A percentile compares a stretch with the other conserved stretches of the same genome.
These are phyloP conservation scores for Chelidonichthys spinosus DNA, from an alignment of 2,797 vertebrate species.

Conservation along the genomic window DNA sequence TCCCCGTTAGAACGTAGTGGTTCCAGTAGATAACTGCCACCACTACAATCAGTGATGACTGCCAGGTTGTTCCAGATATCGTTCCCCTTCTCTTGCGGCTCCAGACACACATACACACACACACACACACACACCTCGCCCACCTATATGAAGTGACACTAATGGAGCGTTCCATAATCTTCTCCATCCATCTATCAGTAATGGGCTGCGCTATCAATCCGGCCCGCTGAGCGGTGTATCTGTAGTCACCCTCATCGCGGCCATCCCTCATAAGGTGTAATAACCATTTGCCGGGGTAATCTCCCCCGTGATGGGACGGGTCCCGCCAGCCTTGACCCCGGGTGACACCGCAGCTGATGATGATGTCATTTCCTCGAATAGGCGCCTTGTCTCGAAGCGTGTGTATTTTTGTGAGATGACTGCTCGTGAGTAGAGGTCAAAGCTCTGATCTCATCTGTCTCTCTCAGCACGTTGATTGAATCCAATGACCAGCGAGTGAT, in stretches of 20 bases:
- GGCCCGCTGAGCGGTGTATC: constrained; percentile 34
- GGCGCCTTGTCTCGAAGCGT: constrained; percentile 59
- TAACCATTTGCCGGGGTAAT: constrained; percentile 72
- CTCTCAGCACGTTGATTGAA: constrained; percentile 74
- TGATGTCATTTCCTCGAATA: constrained; percentile 81
- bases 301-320: constrained; percentile 63
- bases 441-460: constrained; percentile 78
- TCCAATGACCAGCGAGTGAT: constrained; percentile 64
- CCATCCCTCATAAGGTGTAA: constrained; percentile 75
- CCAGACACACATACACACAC: constrained; percentile 14
- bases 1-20: constrained; percentile 6
- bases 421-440: constrained; percentile 78
- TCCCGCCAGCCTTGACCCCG: constrained; percentile 74
- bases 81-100: constrained; percentile 25
- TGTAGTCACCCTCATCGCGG: constrained; percentile 56
- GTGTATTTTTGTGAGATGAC: constrained; percentile 54
- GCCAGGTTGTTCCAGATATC: constrained; percentile 45
- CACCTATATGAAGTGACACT: constrained; percentile 76
- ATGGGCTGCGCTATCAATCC: constrained; percentile 75
- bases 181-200: constrained; percentile 79
- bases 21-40: constrained; percentile 31
- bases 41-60: constrained; percentile 49
- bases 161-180: constrained; percentile 79
- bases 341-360: constrained; percentile 68
- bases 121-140: constrained; percentile 34